Percentiles rank a stretch among this genome's conserved stretches.
These are phyloP conservation scores for Malurus splendens DNA, from an alignment of 2,797 vertebrate genomes.

Conservation along the genomic window DNA sequence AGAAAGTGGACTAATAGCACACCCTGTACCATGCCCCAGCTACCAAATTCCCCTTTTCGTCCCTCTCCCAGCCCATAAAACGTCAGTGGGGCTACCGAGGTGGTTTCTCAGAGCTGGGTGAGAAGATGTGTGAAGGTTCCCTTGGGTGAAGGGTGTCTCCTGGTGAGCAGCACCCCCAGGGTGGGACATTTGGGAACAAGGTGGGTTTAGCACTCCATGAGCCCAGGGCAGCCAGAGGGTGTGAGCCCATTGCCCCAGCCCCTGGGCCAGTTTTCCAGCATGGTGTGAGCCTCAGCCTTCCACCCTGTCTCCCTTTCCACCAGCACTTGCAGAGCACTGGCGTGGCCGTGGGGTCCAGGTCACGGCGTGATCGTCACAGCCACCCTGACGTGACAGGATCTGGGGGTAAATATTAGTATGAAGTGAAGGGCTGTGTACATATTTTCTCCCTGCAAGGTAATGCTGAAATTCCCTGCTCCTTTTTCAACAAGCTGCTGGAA, in stretches of 20 bases:
- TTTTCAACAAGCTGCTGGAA: neutral
- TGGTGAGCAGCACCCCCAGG: neutral
- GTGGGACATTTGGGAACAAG: neutral
- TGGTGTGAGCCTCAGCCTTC: neutral
- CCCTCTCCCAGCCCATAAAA: neutral
- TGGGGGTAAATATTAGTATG: neutral
- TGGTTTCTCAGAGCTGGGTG: neutral
- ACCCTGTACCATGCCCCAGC: accelerated
- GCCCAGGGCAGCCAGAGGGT: neutral
- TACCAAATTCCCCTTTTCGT: neutral
- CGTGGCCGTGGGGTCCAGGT: accelerated
- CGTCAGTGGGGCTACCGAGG: neutral
- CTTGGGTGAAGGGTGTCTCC: accelerated
- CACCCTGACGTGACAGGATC: neutral
- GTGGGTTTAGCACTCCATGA: accelerated
- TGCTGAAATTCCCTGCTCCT: neutral
- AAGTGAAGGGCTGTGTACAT: neutral
- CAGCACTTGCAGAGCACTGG: neutral
- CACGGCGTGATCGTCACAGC: accelerated
- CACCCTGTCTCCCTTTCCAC: neutral
- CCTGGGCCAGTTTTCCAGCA: neutral
- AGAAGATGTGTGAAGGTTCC: neutral
- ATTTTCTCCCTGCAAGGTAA: constrained; percentile 18
- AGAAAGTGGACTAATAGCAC: accelerated
- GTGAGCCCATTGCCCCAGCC: neutral